These are phyloP conservation scores for Eumaeus atala DNA, from an alignment of 1,140 invertebrate genomes.

Conservation along the genomic window DNA sequence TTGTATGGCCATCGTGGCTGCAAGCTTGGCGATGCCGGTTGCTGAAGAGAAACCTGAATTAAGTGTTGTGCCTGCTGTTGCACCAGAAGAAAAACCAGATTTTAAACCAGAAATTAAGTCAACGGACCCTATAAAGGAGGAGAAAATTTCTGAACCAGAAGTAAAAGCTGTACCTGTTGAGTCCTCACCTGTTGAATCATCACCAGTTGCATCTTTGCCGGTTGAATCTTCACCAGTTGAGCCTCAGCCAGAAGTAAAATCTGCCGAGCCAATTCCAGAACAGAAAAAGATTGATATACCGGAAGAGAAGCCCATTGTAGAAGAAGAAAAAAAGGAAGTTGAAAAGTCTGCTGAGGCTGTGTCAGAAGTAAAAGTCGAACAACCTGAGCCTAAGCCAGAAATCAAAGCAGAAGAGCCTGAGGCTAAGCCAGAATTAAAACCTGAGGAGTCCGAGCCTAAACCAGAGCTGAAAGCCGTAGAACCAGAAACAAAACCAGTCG, in stretches of 20 bases:
- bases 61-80: constrained; percentile 28
- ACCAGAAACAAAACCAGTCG: constrained; percentile 31
- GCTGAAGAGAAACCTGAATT: constrained; percentile 54
- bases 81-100: constrained; percentile 34
- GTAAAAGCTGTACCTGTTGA: constrained; percentile 32
- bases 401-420: constrained; percentile 24
- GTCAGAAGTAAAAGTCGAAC: constrained; percentile 28
- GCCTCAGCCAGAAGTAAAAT: constrained; percentile 27
- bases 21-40: constrained; percentile 61
- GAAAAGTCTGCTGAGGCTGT: not conserved
- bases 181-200: no score
- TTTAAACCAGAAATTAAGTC: constrained; percentile 22
- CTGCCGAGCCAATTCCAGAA: constrained; percentile 27
- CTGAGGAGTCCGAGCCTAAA: constrained; percentile 29
- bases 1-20: constrained; percentile 64
- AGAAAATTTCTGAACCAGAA: constrained; percentile 26
- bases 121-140: constrained; percentile 23
- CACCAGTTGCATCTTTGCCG: no score
- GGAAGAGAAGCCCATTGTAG: constrained; percentile 25
- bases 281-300: constrained; percentile 23
- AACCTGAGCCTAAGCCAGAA: constrained; percentile 17
- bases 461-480: constrained; percentile 33
- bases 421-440: constrained; percentile 24
- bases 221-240: not conserved
- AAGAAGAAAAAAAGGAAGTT: constrained; percentile 12